These are phyloP conservation scores for Macrophya alboannulata DNA, from an alignment of 2,888 invertebrate species.

Conservation along the genomic window DNA sequence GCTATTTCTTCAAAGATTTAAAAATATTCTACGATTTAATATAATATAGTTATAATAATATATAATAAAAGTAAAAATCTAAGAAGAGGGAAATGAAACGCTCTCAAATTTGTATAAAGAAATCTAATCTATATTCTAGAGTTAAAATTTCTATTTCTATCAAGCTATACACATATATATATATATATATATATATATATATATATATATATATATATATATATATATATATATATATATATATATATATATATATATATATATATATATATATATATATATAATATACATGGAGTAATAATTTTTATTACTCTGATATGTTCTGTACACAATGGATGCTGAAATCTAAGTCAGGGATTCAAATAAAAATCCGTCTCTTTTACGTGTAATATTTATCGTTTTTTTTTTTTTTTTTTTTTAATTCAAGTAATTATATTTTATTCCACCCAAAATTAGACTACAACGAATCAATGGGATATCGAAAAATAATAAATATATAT, in stretches of 20 bases:
- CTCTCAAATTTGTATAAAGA: constrained; percentile 69
- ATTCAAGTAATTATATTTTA: not conserved
- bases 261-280: too few species aligned
- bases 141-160: constrained; percentile 61
- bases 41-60: constrained; percentile 57
- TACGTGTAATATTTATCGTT: constrained; percentile 16
- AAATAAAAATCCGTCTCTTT: constrained; percentile 46
- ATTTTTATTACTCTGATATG: constrained; percentile 29
- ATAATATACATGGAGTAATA: constrained; percentile 2
- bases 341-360: constrained; percentile 42
- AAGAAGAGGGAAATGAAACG: constrained; percentile 72
- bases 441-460: not conserved
- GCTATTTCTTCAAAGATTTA: constrained; percentile 19
- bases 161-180: constrained; percentile 22
- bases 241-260: too few species aligned
- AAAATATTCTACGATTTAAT: constrained; percentile 35
- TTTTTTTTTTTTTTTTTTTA: not conserved
- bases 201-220: too few species aligned
- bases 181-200: too few species aligned
- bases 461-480: not conserved
- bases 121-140: constrained; percentile 66
- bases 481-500: not conserved
- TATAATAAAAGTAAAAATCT: constrained; percentile 44
- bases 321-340: constrained; percentile 34
- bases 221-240: too few species aligned